Conservation (phyloP, 2,888 invertebrate genomes). For the Sminthurides aquaticus region DNA sequence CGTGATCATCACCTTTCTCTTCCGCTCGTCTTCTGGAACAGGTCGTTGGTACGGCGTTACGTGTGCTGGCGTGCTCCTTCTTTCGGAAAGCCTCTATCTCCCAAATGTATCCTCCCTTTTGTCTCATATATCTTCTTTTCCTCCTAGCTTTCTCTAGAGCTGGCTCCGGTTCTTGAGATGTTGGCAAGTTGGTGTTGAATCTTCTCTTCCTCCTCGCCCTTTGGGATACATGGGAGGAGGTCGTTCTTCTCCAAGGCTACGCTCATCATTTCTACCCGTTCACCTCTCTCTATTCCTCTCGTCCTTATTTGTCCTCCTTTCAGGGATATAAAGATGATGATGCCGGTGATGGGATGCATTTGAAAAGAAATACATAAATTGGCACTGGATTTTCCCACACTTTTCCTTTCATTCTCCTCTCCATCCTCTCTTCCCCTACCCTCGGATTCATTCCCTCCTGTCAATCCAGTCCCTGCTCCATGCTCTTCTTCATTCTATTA, state of each 20-base stretch:
- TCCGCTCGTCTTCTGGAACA: slow-evolving; percentile 1
- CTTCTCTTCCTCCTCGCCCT: neutral
- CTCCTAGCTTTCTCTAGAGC: slow-evolving; percentile 12
- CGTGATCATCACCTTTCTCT: slow-evolving; percentile 2
- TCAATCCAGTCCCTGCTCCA: neutral
- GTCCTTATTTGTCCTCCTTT: slow-evolving; percentile 6
- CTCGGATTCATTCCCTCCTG: slow-evolving; percentile 13
- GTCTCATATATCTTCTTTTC: too few relatives aligned
- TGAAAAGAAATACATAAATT: slow-evolving; percentile 5
- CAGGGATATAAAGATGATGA: neutral
- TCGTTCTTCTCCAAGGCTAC: neutral
- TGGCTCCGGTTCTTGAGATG: too few relatives aligned
- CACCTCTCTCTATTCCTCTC: too few relatives aligned
- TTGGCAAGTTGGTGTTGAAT: too few relatives aligned
- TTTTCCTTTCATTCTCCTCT: neutral
- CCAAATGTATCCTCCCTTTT: too few relatives aligned
- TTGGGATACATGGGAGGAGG: too few relatives aligned
- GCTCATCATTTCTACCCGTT: neutral
- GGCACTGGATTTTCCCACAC: neutral
- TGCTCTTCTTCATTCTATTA: neutral
- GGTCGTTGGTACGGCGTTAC: too few relatives aligned
- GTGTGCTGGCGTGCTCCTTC: neutral
- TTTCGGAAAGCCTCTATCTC: neutral
- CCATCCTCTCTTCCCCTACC: slow-evolving; percentile 9
- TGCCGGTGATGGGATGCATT: neutral